A percentile compares a stretch with the other conserved stretches of the same genome.
Evolutionary conservation across 2,113 vertebrate genomes (phyloP).

Genomic region (Bubo blakistoni): DNA sequence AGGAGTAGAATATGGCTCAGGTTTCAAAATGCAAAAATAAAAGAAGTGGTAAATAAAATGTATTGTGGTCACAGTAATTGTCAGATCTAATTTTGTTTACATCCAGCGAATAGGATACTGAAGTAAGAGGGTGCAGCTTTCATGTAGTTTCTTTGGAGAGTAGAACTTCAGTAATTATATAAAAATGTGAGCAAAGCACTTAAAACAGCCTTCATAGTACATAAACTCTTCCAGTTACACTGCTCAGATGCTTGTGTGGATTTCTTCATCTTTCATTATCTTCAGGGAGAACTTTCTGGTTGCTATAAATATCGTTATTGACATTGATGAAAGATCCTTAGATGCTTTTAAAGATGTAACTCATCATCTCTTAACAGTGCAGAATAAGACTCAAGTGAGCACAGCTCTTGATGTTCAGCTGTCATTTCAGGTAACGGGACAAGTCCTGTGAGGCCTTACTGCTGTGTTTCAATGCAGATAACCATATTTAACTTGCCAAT

Average conservation of each 20-base stretch:
- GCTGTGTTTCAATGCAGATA: not conserved
- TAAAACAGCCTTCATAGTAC: not conserved
- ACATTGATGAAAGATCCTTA: not conserved
- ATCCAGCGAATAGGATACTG: not conserved
- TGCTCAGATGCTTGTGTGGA: not conserved
- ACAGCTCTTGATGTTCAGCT: not conserved
- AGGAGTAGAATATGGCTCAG: not conserved
- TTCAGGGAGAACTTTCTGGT: not conserved
- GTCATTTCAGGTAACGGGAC: not conserved
- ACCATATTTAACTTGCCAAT: not conserved
- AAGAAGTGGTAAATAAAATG: not conserved
- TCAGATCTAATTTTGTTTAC: not conserved
- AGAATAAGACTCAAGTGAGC: not conserved
- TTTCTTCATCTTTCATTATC: not conserved
- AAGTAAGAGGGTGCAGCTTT: not conserved
- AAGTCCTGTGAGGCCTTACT: not conserved
- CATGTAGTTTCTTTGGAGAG: not conserved
- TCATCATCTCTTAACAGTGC: not conserved
- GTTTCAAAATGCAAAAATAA: not conserved
- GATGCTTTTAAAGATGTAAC: not conserved
- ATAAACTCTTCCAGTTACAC: not conserved
- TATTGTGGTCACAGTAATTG: not conserved
- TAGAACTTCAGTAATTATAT: not conserved
- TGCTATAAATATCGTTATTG: not conserved
- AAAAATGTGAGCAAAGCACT: not conserved